Base-by-base conservation (phyloP, 2,888 invertebrate genomes). In the Chrysolina oricalcia region DNA sequence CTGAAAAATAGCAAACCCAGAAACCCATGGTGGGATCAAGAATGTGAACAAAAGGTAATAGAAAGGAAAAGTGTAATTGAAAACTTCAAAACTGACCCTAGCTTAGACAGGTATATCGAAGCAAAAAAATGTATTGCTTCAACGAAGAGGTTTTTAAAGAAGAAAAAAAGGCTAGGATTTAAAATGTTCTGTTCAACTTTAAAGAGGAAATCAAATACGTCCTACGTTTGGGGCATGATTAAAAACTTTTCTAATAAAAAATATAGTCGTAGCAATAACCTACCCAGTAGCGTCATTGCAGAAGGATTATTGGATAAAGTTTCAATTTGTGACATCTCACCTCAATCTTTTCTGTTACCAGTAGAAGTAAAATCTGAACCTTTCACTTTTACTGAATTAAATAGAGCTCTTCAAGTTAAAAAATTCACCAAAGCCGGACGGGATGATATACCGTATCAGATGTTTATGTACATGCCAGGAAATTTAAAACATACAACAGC, bases 241-340 rank as follows among this genome's bases (percentile, higher is more conserved):
- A 66, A 50, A 66, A 66, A 66, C 0, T 66, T 66, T 11, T 43
- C 43, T 43, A 65, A 21, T 40, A n/a, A 43, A 13, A 64, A n/a
- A 15, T 13, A 23, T 13, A 13, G 10, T 13, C 9, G 1, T 17
- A 19, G 43, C 15, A 41, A 43, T 65, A 65, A 2, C 8, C 17
- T 8, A 1, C 2, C 21, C 11, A 11, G 6, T 1, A 13, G 11
- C 10, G 0, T 15, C 13, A 43, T 19, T 1, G 41, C 46, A 41
- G 5, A 17, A 17, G 64, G 13, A 0, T 13, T 65, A 11, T 21
- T 65, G 15, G 19, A 65, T 19, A 41, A 65, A 9, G 9, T 65
- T 15, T 43, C 46, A 21, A 15, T 21, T 5, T 65, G 65, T 65
- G 15, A 43, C 13, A 19, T 65, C 9, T 15, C 13, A 43, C 41